Percentiles rank a stretch among this genome's conserved stretches.
Evolutionary conservation across 2,888 invertebrate genomes (phyloP).

Genomic region (Prostheceraeus crozeri): DNA sequence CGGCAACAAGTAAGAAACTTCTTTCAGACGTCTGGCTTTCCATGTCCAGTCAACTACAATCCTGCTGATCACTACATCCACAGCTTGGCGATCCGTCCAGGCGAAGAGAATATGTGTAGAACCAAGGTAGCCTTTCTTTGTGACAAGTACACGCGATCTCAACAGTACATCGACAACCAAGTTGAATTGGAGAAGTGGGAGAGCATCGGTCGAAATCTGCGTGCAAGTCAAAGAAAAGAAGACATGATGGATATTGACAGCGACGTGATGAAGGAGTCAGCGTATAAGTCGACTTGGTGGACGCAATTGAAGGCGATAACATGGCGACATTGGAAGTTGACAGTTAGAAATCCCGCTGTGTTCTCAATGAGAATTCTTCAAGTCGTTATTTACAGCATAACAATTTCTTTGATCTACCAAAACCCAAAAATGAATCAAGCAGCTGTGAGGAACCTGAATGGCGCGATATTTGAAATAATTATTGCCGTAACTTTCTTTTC

Average conservation of each 20-base stretch:
- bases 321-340: neutral
- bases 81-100: slow-evolving; percentile 75
- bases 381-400: neutral
- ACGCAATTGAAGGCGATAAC: neutral
- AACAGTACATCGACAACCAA: neutral
- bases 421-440: slow-evolving; percentile 29
- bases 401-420: slow-evolving; percentile 34
- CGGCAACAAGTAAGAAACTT: slow-evolving; percentile 59
- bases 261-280: neutral
- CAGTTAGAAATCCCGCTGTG: neutral
- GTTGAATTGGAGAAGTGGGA: neutral
- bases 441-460: slow-evolving; percentile 36
- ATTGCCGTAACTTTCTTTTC: slow-evolving; percentile 30
- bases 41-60: slow-evolving; percentile 49
- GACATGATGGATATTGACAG: neutral
- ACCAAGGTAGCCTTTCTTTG: neutral
- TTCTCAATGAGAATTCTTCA: neutral
- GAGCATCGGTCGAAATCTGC: neutral
- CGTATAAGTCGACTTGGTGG: slow-evolving; percentile 9
- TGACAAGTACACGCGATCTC: neutral
- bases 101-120: slow-evolving; percentile 63
- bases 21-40: slow-evolving; percentile 47
- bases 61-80: slow-evolving; percentile 75
- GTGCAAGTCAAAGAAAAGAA: neutral
- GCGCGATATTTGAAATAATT: slow-evolving; percentile 34